Percentiles rank a stretch among this genome's conserved stretches.
These are phyloP conservation scores for Xylota segnis DNA, from an alignment of 2,888 invertebrate species.

Conservation along the genomic window DNA sequence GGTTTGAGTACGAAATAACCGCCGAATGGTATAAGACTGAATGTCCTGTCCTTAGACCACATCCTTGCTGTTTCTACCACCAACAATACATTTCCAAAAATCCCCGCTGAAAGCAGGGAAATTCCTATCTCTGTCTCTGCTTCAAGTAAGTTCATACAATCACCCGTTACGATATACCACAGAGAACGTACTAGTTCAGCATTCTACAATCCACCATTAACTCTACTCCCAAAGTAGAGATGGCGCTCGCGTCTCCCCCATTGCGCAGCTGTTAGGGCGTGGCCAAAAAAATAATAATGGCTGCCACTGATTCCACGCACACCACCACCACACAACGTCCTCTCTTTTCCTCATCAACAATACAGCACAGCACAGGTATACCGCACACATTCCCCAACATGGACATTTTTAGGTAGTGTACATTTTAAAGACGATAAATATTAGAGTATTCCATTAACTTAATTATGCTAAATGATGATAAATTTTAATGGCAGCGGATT, in stretches of 20 bases:
- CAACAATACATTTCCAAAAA: no score
- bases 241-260: constrained; percentile 9
- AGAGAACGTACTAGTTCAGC: neutral
- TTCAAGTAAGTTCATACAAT: neutral
- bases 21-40: neutral
- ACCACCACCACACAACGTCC: neutral
- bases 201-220: neutral
- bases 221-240: neutral
- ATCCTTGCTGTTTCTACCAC: neutral
- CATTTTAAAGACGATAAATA: constrained; percentile 25
- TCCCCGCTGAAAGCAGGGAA: neutral
- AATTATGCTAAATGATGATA: constrained; percentile 53
- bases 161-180: constrained; percentile 48
- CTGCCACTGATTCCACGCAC: constrained; percentile 57
- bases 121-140: constrained; percentile 17
- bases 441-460: constrained; percentile 55
- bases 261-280: constrained; percentile 62
- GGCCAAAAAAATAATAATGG: constrained; percentile 77
- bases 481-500: constrained; percentile 43
- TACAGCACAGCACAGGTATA: neutral
- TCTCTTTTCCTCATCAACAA: neutral
- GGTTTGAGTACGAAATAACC: neutral
- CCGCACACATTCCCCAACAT: neutral
- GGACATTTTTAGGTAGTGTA: neutral
- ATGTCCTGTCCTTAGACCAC: neutral